Evolutionary conservation across 2,888 invertebrate genomes (phyloP).

Genomic region (Xylota segnis): DNA sequence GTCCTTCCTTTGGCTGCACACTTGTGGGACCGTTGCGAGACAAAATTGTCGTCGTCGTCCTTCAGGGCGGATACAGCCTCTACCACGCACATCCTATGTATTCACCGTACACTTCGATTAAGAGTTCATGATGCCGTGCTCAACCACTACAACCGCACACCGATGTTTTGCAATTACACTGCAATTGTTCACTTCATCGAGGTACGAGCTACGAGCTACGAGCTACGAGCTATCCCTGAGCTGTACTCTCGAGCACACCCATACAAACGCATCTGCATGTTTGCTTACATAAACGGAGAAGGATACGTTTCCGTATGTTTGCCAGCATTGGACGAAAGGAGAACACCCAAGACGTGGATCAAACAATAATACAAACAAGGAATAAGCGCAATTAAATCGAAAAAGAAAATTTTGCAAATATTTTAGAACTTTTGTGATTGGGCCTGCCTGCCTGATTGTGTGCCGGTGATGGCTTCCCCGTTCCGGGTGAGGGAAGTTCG

Average conservation of each 20-base stretch:
- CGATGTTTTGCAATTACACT: slow-evolving; percentile 53
- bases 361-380: slow-evolving; percentile 3
- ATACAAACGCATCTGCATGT: slow-evolving; percentile 13
- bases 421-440: slow-evolving; percentile 2
- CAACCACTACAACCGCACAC: slow-evolving; percentile 33
- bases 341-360: slow-evolving; percentile 9
- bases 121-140: slow-evolving; percentile 24
- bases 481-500: background rate
- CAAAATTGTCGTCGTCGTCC: slow-evolving; percentile 16
- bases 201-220: too few relatives aligned
- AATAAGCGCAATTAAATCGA: slow-evolving; percentile 30
- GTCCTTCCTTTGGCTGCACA: slow-evolving; percentile 6
- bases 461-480: background rate
- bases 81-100: slow-evolving; percentile 20
- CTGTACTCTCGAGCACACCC: background rate
- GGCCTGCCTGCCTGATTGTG: background rate
- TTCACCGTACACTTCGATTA: slow-evolving; percentile 29
- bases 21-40: background rate
- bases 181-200: slow-evolving; percentile 58
- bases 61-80: slow-evolving; percentile 6
- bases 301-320: slow-evolving; percentile 3
- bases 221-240: background rate
- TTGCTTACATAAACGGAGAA: slow-evolving; percentile 14
- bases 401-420: background rate
- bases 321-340: background rate